Percentiles rank a stretch among this genome's conserved stretches.
These are phyloP conservation scores for Cheilosia vulpina DNA, from an alignment of 2,888 invertebrate species.

Conservation along the genomic window DNA sequence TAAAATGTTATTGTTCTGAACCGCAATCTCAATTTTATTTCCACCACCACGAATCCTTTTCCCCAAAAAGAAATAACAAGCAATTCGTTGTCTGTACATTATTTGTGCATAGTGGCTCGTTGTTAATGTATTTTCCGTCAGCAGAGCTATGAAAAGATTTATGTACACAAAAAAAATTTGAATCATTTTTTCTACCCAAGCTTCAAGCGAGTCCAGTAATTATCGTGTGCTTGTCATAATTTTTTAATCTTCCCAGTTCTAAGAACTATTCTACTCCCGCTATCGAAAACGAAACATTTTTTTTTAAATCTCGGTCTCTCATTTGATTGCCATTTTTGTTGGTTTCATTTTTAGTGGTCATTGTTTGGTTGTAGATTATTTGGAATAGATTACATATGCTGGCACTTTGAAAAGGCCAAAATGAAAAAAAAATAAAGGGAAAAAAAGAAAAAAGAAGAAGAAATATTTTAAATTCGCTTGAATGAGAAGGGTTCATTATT, in stretches of 20 bases:
- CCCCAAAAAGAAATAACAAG: not conserved
- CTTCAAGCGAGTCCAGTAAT: not conserved
- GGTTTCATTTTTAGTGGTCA: not conserved
- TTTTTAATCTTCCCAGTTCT: not conserved
- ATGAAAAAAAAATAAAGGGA: not conserved
- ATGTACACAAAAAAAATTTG: not conserved
- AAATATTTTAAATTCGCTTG: slow-evolving; percentile 7
- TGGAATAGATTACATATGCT: slow-evolving; percentile 34
- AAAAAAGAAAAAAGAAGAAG: not conserved
- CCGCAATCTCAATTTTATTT: slow-evolving; percentile 1
- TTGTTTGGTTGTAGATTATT: slow-evolving; percentile 20
- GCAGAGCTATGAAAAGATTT: not conserved
- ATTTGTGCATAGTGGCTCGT: slow-evolving; percentile 14
- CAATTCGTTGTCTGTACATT: not conserved
- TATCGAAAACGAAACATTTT: too few species aligned
- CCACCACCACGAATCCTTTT: slow-evolving; percentile 16
- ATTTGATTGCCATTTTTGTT: not conserved
- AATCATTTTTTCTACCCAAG: not conserved
- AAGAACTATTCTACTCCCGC: too few species aligned
- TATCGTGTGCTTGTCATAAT: too few species aligned
- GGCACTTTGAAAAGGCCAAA: not conserved
- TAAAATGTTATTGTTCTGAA: not conserved
- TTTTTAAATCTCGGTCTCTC: not conserved
- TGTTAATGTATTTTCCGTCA: not conserved
- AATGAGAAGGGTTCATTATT: slow-evolving; percentile 46